A percentile compares a stretch with the other conserved stretches of the same genome.
These are phyloP conservation scores for Platygyra sinensis DNA, from an alignment of 64 coral and sea anemone species.

Conservation along the genomic window DNA sequence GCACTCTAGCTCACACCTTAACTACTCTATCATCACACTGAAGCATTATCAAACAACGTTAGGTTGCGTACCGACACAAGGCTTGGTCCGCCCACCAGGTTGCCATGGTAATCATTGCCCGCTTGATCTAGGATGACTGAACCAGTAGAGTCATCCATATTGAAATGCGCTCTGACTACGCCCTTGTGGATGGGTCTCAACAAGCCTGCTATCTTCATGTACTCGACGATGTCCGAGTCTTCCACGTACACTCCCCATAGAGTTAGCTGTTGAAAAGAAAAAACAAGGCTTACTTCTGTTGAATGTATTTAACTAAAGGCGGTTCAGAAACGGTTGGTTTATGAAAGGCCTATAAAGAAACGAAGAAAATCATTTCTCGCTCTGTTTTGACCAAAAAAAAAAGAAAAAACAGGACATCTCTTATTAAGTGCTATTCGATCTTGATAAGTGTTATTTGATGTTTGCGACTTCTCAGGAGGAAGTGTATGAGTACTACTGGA, in stretches of 20 bases:
- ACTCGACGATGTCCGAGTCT: conserved; percentile 68
- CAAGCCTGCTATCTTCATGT: conserved; percentile 91
- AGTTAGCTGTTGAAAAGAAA: conserved; percentile 48
- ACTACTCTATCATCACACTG: not conserved
- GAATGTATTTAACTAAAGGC: not conserved
- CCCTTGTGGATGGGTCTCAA: conserved; percentile 84
- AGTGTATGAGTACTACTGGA: too few species aligned
- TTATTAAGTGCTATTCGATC: too few species aligned
- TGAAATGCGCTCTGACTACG: conserved; percentile 84
- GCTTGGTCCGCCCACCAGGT: conserved; percentile 68
- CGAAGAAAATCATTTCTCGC: too few species aligned
- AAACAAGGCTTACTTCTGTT: not conserved
- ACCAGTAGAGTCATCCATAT: conserved; percentile 72
- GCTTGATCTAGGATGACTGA: conserved; percentile 58
- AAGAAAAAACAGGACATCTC: too few species aligned
- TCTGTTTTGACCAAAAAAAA: too few species aligned
- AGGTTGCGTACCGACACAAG: conserved; percentile 63
- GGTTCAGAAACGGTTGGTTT: too few species aligned
- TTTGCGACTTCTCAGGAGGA: too few species aligned
- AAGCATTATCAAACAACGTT: not conserved
- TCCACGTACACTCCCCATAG: conserved; percentile 73
- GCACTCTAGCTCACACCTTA: not conserved
- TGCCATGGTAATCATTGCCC: conserved; percentile 67
- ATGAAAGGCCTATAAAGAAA: too few species aligned
- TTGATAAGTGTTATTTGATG: too few species aligned